Base-by-base conservation (phyloP, 2,888 invertebrate species). In the Drosophila demipolita region DNA sequence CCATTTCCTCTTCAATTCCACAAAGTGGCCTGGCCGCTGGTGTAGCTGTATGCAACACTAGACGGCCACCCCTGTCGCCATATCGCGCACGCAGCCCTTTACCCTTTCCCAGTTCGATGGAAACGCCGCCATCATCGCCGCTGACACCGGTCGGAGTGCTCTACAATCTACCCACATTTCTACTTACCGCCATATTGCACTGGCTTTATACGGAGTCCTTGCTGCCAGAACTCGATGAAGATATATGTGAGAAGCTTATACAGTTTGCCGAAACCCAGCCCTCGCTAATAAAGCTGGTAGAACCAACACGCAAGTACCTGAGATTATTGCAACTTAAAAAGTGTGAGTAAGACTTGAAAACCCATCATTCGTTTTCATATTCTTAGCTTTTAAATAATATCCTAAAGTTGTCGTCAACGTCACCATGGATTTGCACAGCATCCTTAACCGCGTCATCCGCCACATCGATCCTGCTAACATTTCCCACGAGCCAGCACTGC, bases 141-240 rank as follows among this genome's bases (percentile, higher is more conserved):
- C 68, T 92, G 8, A 92, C 93, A 20, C 93, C 94, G 5, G 93
- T 95, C 1, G 93, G 95, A 3, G 94, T 95, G 1, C 93, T 96
- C 45, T 93, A 93, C 66, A 94, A 94, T 68, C 91, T 95, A 53
- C 94, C 94, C 1, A 94, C 95, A 75, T 95, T 95, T 83, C 95
- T 95, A n/a, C 85, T 96, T 48, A 94, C 94, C 57, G 94, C 95
- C 11, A 94, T 95, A 32, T 91, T 96, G 29, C 95, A 95, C 91
- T 96, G 94, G 92, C 91, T 96, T 35, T 96, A 96, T 86, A 94
- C 95, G 1, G 95, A 96, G 89, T 95, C 95, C 80, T 92, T 96
- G 82, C 95, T 95, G 38, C 92, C 94, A 26, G 94, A 94, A 64
- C 91, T 96, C 80, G 94, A 94, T 17, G 95, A 95, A 87, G 94